These are phyloP conservation scores for Pangasius sanitwongsei DNA, from an alignment of 2,797 vertebrate genomes.

Conservation along the genomic window DNA sequence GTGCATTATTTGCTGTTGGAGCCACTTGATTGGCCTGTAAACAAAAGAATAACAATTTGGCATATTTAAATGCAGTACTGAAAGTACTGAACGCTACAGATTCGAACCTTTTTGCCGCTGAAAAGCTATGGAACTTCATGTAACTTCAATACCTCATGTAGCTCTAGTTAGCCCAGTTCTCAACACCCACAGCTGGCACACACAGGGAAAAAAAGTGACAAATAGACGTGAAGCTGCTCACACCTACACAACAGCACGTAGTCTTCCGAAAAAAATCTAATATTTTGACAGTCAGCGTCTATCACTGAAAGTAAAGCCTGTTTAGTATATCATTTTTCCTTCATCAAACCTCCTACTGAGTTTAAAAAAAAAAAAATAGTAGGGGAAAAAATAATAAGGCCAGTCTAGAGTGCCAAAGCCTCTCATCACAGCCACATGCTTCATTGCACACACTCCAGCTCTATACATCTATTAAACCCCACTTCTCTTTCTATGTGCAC, in stretches of 20 bases:
- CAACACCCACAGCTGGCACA: conserved; percentile 2
- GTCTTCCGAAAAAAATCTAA: neutral
- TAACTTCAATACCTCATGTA: neutral
- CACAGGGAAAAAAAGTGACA: neutral
- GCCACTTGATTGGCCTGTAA: neutral
- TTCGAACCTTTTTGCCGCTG: neutral
- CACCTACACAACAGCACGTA: neutral
- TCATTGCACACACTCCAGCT: conserved; percentile 24
- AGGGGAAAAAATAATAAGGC: neutral
- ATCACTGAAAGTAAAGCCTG: conserved; percentile 1
- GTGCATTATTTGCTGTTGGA: neutral
- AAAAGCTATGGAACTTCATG: neutral
- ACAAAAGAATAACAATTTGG: neutral
- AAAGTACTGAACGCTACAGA: neutral
- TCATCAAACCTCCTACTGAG: neutral
- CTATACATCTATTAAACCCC: conserved; percentile 21
- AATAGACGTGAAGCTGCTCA: neutral
- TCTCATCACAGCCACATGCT: conserved; percentile 17
- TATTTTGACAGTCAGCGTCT: neutral
- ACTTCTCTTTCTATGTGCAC: neutral
- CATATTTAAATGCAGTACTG: neutral
- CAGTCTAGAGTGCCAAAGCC: conserved; percentile 3
- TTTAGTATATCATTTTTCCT: neutral
- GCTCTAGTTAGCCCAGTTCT: neutral
- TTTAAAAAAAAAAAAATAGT: neutral